Percentiles rank a stretch among this genome's conserved stretches.
These are phyloP conservation scores for Bombyx mandarina DNA, from an alignment of 1,140 invertebrate species.

Conservation along the genomic window DNA sequence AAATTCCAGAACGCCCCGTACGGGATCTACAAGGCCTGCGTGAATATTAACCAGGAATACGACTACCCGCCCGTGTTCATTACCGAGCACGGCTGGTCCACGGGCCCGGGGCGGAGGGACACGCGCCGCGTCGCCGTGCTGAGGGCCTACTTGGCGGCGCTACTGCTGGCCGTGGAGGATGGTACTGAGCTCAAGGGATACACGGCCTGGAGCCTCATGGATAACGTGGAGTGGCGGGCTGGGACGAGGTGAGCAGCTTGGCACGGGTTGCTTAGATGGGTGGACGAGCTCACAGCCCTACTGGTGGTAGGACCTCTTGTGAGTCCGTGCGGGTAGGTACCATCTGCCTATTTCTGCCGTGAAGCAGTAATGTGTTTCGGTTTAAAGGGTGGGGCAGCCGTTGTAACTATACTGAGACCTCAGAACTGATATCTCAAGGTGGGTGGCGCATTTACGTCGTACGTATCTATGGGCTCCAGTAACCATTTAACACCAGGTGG, in stretches of 20 bases:
- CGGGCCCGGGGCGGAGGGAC: slow-evolving; percentile 26
- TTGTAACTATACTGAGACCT: too few species aligned
- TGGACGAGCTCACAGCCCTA: too few species aligned
- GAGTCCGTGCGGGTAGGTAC: too few species aligned
- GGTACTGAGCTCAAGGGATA: slow-evolving; percentile 77
- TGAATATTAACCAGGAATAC: slow-evolving; percentile 75
- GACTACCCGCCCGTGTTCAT: slow-evolving; percentile 74
- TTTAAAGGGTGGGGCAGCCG: background rate
- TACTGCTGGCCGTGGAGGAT: slow-evolving; percentile 77
- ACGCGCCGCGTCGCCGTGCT: slow-evolving; percentile 33
- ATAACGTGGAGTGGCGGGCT: slow-evolving; percentile 83
- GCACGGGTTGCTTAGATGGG: too few species aligned
- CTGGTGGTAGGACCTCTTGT: too few species aligned
- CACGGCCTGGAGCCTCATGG: slow-evolving; percentile 80
- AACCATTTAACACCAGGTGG: too few species aligned
- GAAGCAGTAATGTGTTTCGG: background rate
- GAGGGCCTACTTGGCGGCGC: slow-evolving; percentile 73
- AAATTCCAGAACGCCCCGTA: slow-evolving; percentile 71
- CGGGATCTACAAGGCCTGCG: slow-evolving; percentile 76
- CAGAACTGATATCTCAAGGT: too few species aligned
- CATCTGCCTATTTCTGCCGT: too few species aligned
- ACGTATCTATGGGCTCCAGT: too few species aligned
- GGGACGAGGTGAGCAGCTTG: slow-evolving; percentile 75
- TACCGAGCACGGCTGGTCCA: slow-evolving; percentile 80
- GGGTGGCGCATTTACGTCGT: too few species aligned